Evolutionary conservation across 2,113 vertebrate genomes (phyloP).

Genomic region (Chloroceryle aenea): DNA sequence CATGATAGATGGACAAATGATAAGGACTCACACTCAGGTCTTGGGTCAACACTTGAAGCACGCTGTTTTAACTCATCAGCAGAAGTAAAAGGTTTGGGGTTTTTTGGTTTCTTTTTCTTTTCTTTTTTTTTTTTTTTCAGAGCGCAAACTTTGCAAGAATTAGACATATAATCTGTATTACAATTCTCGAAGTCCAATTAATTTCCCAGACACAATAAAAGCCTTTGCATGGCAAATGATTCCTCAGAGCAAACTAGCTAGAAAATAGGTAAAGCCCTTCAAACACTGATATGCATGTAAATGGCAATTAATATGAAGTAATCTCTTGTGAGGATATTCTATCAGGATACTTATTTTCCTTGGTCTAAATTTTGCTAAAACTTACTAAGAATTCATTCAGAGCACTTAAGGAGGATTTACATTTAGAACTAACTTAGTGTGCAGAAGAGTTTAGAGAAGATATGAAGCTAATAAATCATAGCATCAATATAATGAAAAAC

Average conservation of each 20-base stretch:
- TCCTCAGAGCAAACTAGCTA: neutral
- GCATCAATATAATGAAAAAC: neutral
- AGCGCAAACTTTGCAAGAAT: neutral
- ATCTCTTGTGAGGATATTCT: neutral
- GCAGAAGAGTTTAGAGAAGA: neutral
- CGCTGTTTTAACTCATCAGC: accelerated
- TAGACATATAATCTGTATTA: neutral
- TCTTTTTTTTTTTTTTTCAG: neutral
- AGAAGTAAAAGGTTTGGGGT: neutral
- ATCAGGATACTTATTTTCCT: neutral
- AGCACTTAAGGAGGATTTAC: neutral
- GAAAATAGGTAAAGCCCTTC: neutral
- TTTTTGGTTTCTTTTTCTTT: neutral
- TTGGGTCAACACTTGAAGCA: neutral
- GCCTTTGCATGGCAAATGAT: neutral
- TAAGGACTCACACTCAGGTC: accelerated
- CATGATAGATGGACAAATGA: accelerated
- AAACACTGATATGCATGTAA: neutral
- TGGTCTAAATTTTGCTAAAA: neutral
- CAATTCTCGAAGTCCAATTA: neutral
- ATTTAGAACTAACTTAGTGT: neutral
- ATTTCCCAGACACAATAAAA: neutral
- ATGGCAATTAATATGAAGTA: neutral
- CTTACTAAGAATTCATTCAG: neutral
- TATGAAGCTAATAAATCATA: neutral